Base-by-base conservation (phyloP, 2,888 invertebrate species). In the Amphimallon solstitiale region DNA sequence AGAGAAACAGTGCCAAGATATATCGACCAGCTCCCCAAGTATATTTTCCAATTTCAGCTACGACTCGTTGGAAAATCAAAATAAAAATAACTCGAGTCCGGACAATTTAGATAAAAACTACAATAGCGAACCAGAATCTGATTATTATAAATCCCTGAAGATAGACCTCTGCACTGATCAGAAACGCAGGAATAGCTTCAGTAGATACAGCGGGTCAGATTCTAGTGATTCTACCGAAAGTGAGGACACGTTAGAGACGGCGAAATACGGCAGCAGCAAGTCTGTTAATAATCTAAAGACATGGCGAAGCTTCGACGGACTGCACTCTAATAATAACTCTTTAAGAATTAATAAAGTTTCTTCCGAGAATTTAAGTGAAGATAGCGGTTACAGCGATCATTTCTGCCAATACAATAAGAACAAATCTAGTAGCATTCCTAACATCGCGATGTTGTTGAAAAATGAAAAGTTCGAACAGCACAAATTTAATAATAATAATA, bases 311-410 rank as follows among this genome's bases (percentile, higher is more conserved):
- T 82, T 80, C 67, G 84, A 83, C 63, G 81, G 78, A 59, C 70
- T 84, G 14, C 77, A 73, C 15, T 38, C 35, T 10, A 54, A 23
- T 15, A 62, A 45, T 49, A 67, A 60, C 9, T 23, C 37, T 43
- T 23, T 49, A 10, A 60, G 23, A 10, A 54, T 17, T 12, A 68
- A 72, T 69, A 74, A 69, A 74, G 87, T 88, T 74, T 92, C 92
- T 48, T 88, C 88, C 17, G 92, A 92, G 79, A 92, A 92, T 85
- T 84, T 92, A 71, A 92, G 92, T 77, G 92, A 92, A 80, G 92
- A 92, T 81, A 92, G 91, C 75, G 92, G 92, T 61, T 92, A 90
- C 81, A 87, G 91, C 76, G 92, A 91, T 71, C 80, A 83, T 67
- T 76, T 81, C 48, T 78, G 75, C 52, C 79, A 78, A 68, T 76